Evolutionary conservation across 2,113 vertebrate genomes (phyloP), one percentile per base, ranked within the genome.

Genomic region (Rousettus leschenaultii): DNA sequence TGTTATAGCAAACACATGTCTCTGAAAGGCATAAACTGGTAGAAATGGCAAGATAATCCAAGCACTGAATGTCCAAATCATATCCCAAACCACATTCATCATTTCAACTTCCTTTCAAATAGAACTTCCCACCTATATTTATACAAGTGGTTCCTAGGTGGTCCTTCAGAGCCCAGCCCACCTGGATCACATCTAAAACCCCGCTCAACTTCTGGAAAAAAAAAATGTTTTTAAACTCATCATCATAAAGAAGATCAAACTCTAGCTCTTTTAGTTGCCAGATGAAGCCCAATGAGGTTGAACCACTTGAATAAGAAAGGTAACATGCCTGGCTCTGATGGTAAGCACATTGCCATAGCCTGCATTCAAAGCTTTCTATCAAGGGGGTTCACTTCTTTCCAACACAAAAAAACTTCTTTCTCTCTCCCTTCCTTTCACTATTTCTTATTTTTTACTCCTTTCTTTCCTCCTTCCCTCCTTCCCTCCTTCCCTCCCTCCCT

Each of bases 81-180:
- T 19, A 78, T 11, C 30, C 9, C 11, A 94, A 96, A n/a, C 13
- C 45, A 71, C 86, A 95, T 61, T 61, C 35, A 85, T 94, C 92
- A 94, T 80, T 86, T 92, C 51, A 86, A 75, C 70, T 95, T 86
- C 57, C 77, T 91, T 97, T 82, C 45, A 95, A 96, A 95, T 14
- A 85, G 45, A 92, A 87, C n/a, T 19, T 80, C 33, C 48, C 21
- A 93, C 28, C 48, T 95, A 33, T 40, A 91, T 93, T 95, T 93
- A 92, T 30, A 38, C 6, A 90, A 89, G 7, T 80, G 66, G 30
- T 24, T 92, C 59, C 48, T n/a, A 33, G 75, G 80, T 95, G 88
- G 71, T 90, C 92, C 35, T 73, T 70, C 79, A 91, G n/a, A 70
- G 13, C 3, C 35, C 30, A 48, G n/a, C 16, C 45, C n/a, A 19